Evolutionary conservation across 2,888 invertebrate genomes (phyloP).

Genomic region (Dryococelus australis): DNA sequence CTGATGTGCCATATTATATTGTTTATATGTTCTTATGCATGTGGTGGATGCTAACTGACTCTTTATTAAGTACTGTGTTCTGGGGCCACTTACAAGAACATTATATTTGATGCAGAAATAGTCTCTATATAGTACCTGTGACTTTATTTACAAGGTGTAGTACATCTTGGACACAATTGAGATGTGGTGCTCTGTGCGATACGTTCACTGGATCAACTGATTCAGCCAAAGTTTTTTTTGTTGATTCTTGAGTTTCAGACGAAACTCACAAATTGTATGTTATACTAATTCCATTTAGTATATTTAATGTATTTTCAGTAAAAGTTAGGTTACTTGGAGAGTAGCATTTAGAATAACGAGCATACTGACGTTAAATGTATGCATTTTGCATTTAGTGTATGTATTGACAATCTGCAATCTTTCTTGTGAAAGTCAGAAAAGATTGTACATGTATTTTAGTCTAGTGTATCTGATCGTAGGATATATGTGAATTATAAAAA

Average conservation of each 20-base stretch:
- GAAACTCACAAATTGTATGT: neutral
- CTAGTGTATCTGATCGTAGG: neutral
- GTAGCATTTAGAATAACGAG: neutral
- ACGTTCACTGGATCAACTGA: neutral
- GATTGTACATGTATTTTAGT: neutral
- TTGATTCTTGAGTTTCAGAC: neutral
- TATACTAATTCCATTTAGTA: neutral
- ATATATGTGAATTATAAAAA: neutral
- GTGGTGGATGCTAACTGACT: neutral
- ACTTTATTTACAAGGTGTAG: neutral
- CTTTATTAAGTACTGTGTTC: neutral
- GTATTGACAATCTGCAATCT: neutral
- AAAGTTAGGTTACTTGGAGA: neutral
- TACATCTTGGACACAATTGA: neutral
- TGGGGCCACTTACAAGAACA: conserved; percentile 3
- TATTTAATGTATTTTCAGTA: neutral
- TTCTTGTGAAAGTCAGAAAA: neutral
- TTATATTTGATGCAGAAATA: neutral
- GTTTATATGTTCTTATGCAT: neutral
- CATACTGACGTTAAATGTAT: neutral
- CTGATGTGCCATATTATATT: neutral
- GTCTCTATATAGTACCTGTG: neutral
- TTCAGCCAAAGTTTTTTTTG: neutral
- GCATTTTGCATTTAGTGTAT: neutral
- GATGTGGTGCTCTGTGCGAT: too few species aligned